These are phyloP conservation scores for Phyllotreta cruciferae DNA, from an alignment of 2,888 invertebrate genomes.

Conservation along the genomic window DNA sequence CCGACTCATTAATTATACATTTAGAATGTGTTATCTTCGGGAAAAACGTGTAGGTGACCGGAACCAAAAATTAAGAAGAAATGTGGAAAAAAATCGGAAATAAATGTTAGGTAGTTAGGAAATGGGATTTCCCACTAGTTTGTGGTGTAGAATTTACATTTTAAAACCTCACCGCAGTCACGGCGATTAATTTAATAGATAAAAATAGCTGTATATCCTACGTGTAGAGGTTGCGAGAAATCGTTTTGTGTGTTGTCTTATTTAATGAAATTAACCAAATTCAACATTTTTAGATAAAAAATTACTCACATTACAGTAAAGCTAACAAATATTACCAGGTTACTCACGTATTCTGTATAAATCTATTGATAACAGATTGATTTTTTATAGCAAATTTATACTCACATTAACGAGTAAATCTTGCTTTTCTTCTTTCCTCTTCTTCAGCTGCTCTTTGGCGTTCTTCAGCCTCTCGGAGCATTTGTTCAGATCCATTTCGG, in stretches of 20 bases:
- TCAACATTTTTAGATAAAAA: no score
- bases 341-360: no score
- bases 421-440: constrained; percentile 49
- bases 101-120: not conserved
- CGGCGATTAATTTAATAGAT: not conserved
- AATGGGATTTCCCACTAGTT: constrained; percentile 26
- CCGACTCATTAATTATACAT: no score
- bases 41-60: constrained; percentile 4
- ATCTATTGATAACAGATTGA: not conserved
- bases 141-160: not conserved
- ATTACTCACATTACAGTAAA: no score
- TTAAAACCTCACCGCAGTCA: not conserved
- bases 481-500: constrained; percentile 40
- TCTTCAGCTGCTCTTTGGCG: constrained; percentile 38
- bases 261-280: not conserved
- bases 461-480: constrained; percentile 39
- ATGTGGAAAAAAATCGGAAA: constrained; percentile 1
- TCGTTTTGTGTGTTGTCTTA: not conserved
- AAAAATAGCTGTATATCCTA: not conserved
- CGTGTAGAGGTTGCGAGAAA: no score
- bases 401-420: constrained; percentile 62
- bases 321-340: no score
- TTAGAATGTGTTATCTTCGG: not conserved
- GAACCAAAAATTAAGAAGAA: constrained; percentile 1
- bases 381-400: constrained; percentile 4